phyloP scores from a whole-genome alignment of 2,797 vertebrate genomes.

The Coregonus suidteri region DNA sequence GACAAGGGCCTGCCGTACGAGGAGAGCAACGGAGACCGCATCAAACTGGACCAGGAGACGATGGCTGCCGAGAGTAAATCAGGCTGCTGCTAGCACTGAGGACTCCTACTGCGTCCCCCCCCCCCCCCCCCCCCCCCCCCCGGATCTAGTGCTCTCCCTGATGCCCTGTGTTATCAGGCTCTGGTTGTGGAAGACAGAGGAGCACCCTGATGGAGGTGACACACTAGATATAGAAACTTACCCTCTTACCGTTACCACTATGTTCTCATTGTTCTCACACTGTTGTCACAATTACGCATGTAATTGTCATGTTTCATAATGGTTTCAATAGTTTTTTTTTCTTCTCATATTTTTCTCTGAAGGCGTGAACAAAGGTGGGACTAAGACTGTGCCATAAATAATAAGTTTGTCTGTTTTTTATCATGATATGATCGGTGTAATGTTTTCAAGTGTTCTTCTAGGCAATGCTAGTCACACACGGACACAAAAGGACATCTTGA shows the following conservation, averaged over 20 bases:
- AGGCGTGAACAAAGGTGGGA: neutral
- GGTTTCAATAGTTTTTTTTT: constrained; percentile 13
- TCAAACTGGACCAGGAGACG: constrained; percentile 86
- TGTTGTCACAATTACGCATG: constrained; percentile 15
- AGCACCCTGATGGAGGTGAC: neutral
- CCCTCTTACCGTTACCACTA: neutral
- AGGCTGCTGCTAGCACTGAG: constrained; percentile 87
- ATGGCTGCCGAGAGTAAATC: constrained; percentile 86
- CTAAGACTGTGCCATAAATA: constrained; percentile 28
- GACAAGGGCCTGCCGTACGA: constrained; percentile 87
- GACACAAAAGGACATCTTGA: constrained; percentile 29
- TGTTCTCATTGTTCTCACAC: constrained; percentile 7
- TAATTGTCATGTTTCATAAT: constrained; percentile 23
- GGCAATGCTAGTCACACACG: constrained; percentile 3
- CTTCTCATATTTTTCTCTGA: constrained; percentile 7
- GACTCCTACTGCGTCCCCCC: constrained; percentile 32
- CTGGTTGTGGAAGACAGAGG: neutral
- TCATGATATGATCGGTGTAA: constrained; percentile 9
- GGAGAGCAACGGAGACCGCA: constrained; percentile 84
- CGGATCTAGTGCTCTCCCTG: neutral
- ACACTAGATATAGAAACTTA: neutral
- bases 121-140: constrained; percentile 24
- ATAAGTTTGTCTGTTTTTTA: constrained; percentile 23
- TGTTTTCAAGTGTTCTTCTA: constrained; percentile 30
- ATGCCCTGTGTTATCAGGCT: neutral